Evolutionary conservation across 1,140 invertebrate species (phyloP).

Genomic region (Mylabris phalerata): DNA sequence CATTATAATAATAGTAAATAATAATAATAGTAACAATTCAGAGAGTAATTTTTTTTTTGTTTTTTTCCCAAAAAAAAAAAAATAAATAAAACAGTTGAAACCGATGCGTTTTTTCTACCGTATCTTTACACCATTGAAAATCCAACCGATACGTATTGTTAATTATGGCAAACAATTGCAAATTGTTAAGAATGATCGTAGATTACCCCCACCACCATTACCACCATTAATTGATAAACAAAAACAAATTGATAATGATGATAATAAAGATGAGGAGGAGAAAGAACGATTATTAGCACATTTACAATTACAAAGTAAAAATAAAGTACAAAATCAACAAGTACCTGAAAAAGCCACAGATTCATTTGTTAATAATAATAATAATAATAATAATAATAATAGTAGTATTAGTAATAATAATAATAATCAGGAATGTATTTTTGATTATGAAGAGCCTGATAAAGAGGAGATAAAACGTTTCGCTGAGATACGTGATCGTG

Average conservation of each 20-base stretch:
- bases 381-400: conserved; percentile 1
- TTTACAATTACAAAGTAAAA: conserved; percentile 35
- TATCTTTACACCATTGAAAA: conserved; percentile 42
- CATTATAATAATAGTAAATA: neutral
- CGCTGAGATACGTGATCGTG: conserved; percentile 37
- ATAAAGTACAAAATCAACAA: conserved; percentile 22
- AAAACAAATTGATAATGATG: conserved; percentile 12
- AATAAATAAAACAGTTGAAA: conserved; percentile 44
- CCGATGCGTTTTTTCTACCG: conserved; percentile 59
- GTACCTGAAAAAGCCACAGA: conserved; percentile 20
- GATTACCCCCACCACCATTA: neutral
- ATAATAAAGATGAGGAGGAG: conserved; percentile 21
- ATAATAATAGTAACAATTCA: neutral
- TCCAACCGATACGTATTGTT: conserved; percentile 39
- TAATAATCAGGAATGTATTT: conserved; percentile 29
- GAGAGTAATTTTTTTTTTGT: neutral
- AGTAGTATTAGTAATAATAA: neutral
- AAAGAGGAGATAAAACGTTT: conserved; percentile 40
- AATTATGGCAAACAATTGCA: conserved; percentile 37
- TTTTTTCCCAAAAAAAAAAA: neutral
- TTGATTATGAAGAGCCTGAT: conserved; percentile 38
- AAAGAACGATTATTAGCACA: conserved; percentile 36
- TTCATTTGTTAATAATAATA: neutral
- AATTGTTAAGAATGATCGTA: conserved; percentile 25
- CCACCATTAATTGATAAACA: conserved; percentile 12